phyloP scores from a whole-genome alignment of 1,140 invertebrate species.

The Lepidurus apus region DNA sequence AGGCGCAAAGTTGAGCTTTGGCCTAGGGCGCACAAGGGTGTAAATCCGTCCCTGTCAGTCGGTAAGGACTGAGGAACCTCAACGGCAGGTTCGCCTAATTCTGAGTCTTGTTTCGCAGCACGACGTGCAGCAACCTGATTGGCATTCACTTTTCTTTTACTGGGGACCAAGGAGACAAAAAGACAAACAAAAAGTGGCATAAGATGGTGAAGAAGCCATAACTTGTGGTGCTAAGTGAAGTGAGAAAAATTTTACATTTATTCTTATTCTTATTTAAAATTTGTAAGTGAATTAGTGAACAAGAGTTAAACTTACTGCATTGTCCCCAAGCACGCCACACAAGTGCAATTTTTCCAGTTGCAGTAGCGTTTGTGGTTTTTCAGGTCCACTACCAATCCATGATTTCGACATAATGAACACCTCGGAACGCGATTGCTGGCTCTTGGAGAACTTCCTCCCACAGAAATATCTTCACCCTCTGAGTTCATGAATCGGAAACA shows the following conservation, averaged over 20 bases:
- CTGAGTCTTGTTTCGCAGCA: constrained; percentile 7
- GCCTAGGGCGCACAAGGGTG: too few species aligned
- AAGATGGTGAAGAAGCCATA: too few species aligned
- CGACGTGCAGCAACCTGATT: not conserved
- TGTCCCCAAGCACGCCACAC: not conserved
- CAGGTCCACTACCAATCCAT: not conserved
- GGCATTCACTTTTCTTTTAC: not conserved
- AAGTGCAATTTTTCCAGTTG: constrained; percentile 9
- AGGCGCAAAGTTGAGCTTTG: too few species aligned
- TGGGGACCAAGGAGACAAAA: not conserved
- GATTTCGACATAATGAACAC: not conserved
- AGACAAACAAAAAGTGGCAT: not conserved
- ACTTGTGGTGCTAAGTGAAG: too few species aligned
- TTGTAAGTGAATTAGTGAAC: too few species aligned
- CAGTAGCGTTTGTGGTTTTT: constrained; percentile 12
- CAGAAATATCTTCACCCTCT: not conserved
- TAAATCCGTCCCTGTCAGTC: too few species aligned
- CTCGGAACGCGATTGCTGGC: not conserved
- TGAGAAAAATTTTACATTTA: too few species aligned
- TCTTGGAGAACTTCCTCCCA: not conserved
- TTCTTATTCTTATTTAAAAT: too few species aligned
- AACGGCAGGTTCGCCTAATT: not conserved
- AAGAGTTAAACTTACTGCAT: not conserved
- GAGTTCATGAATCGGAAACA: constrained; percentile 11
- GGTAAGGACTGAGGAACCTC: not conserved